These are phyloP conservation scores for Neodon shergylaensis DNA, from an alignment of 2,113 vertebrate genomes.

Conservation along the genomic window DNA sequence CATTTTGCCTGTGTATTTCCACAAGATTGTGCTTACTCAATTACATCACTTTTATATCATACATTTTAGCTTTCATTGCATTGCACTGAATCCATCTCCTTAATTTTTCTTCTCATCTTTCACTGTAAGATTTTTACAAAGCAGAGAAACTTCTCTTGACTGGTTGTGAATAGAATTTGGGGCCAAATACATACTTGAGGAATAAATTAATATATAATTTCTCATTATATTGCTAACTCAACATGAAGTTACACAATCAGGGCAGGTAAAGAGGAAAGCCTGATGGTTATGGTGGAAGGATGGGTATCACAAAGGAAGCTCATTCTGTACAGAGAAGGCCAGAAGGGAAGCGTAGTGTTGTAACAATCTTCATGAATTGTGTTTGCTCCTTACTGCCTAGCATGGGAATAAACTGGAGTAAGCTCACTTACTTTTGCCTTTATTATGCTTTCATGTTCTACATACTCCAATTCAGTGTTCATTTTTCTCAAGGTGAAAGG, in stretches of 20 bases:
- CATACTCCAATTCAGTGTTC: slow-evolving; percentile 42
- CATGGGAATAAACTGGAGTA: not conserved
- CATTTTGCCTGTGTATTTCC: slow-evolving; percentile 15
- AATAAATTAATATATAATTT: slow-evolving; percentile 11
- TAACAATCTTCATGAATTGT: not conserved
- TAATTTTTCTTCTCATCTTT: not conserved
- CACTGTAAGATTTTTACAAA: not conserved
- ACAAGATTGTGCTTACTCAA: not conserved
- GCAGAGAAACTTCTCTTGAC: not conserved
- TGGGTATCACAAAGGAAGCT: not conserved
- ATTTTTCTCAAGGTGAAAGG: slow-evolving; percentile 74
- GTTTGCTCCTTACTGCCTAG: slow-evolving; percentile 18
- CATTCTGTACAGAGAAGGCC: not conserved
- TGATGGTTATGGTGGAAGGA: not conserved
- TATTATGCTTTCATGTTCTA: slow-evolving; percentile 41
- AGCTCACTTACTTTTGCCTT: slow-evolving; percentile 44
- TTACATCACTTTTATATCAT: not conserved
- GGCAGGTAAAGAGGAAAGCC: not conserved
- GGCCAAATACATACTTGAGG: not conserved
- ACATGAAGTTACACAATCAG: not conserved
- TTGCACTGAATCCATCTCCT: not conserved
- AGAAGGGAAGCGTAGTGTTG: not conserved
- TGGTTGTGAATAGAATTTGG: slow-evolving; percentile 13
- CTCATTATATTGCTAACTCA: slow-evolving; percentile 54
- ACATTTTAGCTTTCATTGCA: not conserved